Percentiles rank a stretch among this genome's conserved stretches.
These are phyloP conservation scores for Uloborus plumipes DNA, from an alignment of 2,888 invertebrate species.

Conservation along the genomic window DNA sequence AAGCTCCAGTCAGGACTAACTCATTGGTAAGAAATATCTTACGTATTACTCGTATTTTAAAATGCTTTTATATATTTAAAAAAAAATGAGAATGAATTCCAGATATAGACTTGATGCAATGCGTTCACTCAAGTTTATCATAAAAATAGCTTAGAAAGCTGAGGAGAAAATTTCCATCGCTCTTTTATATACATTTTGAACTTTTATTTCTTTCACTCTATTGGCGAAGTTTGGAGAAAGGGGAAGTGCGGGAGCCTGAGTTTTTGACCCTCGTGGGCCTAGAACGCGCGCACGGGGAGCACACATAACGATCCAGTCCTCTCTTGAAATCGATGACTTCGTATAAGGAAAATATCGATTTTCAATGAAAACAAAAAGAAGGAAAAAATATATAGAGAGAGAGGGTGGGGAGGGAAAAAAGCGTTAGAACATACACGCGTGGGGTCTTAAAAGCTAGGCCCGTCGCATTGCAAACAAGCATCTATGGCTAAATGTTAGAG, in stretches of 20 bases:
- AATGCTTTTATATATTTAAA: too few species aligned
- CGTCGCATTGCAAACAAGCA: conserved; percentile 43
- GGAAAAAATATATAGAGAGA: conserved; percentile 12
- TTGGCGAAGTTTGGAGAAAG: conserved; percentile 11
- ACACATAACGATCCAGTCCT: conserved; percentile 31
- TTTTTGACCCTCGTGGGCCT: conserved; percentile 31
- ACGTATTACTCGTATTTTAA: too few species aligned
- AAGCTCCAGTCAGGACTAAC: too few species aligned
- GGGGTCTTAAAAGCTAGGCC: conserved; percentile 51
- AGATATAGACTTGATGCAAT: too few species aligned
- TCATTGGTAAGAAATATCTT: too few species aligned
- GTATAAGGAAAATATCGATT: conserved; percentile 64
- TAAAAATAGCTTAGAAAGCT: too few species aligned
- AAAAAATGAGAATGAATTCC: too few species aligned
- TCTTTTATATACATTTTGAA: conserved; percentile 23
- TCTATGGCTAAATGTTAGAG: conserved; percentile 12
- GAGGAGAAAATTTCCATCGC: not conserved
- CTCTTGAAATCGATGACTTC: conserved; percentile 54
- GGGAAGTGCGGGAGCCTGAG: not conserved
- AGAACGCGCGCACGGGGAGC: not conserved
- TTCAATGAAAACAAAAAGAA: conserved; percentile 57
- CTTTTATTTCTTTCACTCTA: conserved; percentile 29
- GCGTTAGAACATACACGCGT: conserved; percentile 52
- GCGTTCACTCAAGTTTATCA: too few species aligned
- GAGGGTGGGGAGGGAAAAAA: conserved; percentile 16